Base-by-base conservation (phyloP, 2,113 vertebrate genomes). In the Pseudorectes ferrugineus region DNA sequence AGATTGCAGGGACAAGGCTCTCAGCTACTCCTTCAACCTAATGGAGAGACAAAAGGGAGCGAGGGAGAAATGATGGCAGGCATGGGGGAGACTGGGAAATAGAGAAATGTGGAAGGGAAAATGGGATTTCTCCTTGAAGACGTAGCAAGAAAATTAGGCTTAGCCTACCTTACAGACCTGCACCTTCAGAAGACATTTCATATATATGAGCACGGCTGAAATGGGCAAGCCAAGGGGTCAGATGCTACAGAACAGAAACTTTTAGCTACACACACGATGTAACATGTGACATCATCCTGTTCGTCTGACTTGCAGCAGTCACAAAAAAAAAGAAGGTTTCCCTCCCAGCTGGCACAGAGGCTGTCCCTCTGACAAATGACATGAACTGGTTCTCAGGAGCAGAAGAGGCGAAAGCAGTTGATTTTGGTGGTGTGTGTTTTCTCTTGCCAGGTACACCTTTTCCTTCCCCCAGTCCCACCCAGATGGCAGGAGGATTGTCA, bases 31-130 rank as follows among this genome's bases (percentile, higher is more conserved):
- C 19, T 62, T 45, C 35, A 20, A 33, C 15, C 4, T 33, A 51
- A 42, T 0, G 0, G 22, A 79, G 10, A 51, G 29, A 68, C 13
- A 46, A 29, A 57, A 58, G 18, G 29, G 11, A 76, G 8, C 0
- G 0, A 75, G 25, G 28, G 7, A 79, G 26, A 63, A 89, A 73
- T 1, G 0, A 70, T 3, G 14, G 45, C 65, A 61, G 24, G n/a
- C 18, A 23, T 11, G 8, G 36, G 15, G 16, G 1, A 6, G 12
- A 43, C 26, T 4, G 19, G 9, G 18, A 65, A 91, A 57, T n/a
- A 54, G 12, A 52, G 23, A 65, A 70, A 70, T 1, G 0, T 2
- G 1, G 29, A 54, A 85, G 11, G 12, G 17, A 45, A 87, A 75
- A 67, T 16, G 13, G 12, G 5, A 65, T 49, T 82, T 65, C 46